Evolutionary conservation across 1,140 invertebrate species (phyloP).

Genomic region (Euwallacea fornicatus): DNA sequence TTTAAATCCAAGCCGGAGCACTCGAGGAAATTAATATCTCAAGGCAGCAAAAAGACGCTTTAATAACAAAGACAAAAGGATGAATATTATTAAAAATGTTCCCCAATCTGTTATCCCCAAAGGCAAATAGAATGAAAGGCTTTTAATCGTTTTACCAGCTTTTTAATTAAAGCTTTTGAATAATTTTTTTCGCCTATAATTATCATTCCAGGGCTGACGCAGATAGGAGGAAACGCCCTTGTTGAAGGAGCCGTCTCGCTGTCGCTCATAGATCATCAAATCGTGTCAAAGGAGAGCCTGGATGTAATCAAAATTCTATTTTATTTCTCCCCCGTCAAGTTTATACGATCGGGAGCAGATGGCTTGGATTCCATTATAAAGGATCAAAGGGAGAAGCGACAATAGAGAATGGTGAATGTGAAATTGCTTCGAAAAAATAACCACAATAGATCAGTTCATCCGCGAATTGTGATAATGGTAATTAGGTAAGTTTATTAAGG

Average conservation of each 20-base stretch:
- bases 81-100: slow-evolving; percentile 22
- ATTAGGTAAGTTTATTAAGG: no score
- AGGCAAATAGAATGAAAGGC: slow-evolving; percentile 5
- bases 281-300: slow-evolving; percentile 8
- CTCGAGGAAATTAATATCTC: slow-evolving; percentile 6
- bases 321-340: slow-evolving; percentile 11
- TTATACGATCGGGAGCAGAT: slow-evolving; percentile 24
- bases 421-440: slow-evolving; percentile 20
- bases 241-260: background rate
- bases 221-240: background rate
- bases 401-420: slow-evolving; percentile 11
- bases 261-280: slow-evolving; percentile 11
- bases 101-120: slow-evolving; percentile 7
- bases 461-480: background rate
- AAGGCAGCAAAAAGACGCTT: slow-evolving; percentile 6
- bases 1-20: background rate
- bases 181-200: background rate
- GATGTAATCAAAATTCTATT: slow-evolving; percentile 22
- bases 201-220: background rate
- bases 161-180: slow-evolving; percentile 1
- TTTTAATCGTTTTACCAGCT: slow-evolving; percentile 4
- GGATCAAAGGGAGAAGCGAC: slow-evolving; percentile 19
- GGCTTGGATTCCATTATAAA: slow-evolving; percentile 25
- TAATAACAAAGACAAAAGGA: slow-evolving; percentile 16
- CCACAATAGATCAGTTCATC: background rate